Percentiles rank a stretch among this genome's conserved stretches.
These are phyloP conservation scores for Serilophus lunatus DNA, from an alignment of 2,113 vertebrate genomes.

Conservation along the genomic window DNA sequence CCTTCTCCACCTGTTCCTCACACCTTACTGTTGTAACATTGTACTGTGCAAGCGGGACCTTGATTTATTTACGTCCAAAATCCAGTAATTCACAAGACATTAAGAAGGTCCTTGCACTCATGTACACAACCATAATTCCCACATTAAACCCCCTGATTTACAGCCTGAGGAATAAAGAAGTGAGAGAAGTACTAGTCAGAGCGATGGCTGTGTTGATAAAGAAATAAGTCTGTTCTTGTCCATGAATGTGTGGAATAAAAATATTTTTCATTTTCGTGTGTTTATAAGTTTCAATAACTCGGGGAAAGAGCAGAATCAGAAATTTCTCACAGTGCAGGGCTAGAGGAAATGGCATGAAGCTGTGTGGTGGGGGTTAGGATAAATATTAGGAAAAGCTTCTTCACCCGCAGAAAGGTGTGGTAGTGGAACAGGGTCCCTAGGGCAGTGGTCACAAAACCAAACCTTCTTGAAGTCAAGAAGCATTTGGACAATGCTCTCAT, in stretches of 20 bases:
- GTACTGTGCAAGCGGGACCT: neutral
- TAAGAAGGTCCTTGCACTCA: conserved; percentile 32
- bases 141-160: neutral
- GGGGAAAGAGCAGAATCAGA: neutral
- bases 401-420: too few species aligned
- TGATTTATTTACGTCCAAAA: conserved; percentile 7
- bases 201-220: neutral
- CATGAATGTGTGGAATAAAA: neutral
- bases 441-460: neutral
- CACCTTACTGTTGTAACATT: neutral
- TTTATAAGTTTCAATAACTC: neutral
- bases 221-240: neutral
- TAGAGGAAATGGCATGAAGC: neutral
- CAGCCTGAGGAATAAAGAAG: conserved; percentile 22
- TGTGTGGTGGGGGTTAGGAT: neutral
- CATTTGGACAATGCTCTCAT: neutral
- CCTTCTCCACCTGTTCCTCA: conserved; percentile 41
- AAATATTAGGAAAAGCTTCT: neutral
- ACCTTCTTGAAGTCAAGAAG: neutral
- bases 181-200: conserved; percentile 12
- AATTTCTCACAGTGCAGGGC: neutral
- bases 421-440: too few species aligned
- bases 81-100: neutral
- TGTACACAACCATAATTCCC: conserved; percentile 35
- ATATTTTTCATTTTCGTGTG: neutral